These are phyloP conservation scores for Elephantulus edwardii DNA, from an alignment of 2,113 vertebrate species.

Conservation along the genomic window DNA sequence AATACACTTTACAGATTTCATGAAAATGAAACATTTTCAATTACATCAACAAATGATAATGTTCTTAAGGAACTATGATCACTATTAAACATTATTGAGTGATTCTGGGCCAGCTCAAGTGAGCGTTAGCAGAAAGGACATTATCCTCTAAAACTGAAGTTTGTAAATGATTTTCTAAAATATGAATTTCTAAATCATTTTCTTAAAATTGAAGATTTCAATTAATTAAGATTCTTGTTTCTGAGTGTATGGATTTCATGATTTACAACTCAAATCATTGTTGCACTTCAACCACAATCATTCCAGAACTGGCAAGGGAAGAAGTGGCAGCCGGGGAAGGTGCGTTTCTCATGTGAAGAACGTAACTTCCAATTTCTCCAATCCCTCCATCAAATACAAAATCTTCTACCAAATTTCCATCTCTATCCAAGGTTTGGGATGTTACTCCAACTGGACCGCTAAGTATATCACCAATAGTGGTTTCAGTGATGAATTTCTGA, in stretches of 20 bases:
- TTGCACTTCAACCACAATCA: constrained; percentile 91
- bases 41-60: no score
- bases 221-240: neutral
- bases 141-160: no score
- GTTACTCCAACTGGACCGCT: constrained; percentile 95
- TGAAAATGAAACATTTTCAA: no score
- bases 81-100: no score
- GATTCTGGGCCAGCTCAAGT: no score
- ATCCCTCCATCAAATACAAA: constrained; percentile 96
- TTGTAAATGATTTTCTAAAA: no score
- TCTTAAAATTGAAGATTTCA: constrained; percentile 1
- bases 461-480: constrained; percentile 88
- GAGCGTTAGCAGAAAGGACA: no score
- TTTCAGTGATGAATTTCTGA: constrained; percentile 94
- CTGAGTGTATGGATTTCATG: neutral
- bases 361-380: constrained; percentile 86
- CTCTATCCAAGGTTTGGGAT: constrained; percentile 92
- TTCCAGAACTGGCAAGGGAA: constrained; percentile 93
- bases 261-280: constrained; percentile 87
- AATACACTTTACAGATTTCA: no score
- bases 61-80: no score
- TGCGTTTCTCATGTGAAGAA: constrained; percentile 96
- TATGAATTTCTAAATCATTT: neutral
- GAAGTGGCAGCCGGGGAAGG: constrained; percentile 98
- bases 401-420: constrained; percentile 94